These are phyloP conservation scores for Baccha elongata DNA, from an alignment of 2,888 invertebrate genomes.

Conservation along the genomic window DNA sequence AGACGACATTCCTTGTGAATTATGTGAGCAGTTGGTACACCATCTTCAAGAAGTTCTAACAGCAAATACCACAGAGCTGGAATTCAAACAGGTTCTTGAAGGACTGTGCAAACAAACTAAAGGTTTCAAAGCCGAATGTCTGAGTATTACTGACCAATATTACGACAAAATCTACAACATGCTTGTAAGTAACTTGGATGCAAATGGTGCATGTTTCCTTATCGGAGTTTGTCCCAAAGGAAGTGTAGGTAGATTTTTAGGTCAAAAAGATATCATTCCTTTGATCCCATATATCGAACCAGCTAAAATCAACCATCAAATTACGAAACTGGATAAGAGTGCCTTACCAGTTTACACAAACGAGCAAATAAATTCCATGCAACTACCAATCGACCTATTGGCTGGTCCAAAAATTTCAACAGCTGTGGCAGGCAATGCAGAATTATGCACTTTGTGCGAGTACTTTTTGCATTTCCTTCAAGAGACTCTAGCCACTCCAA, in stretches of 20 bases:
- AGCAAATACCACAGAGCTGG: conserved; percentile 92
- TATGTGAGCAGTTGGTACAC: conserved; percentile 91
- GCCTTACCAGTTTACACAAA: conserved; percentile 79
- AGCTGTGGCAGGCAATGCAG: conserved; percentile 81
- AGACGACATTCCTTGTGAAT: conserved; percentile 90
- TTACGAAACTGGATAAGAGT: conserved; percentile 78
- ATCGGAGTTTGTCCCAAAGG: conserved; percentile 83
- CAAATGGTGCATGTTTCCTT: conserved; percentile 87
- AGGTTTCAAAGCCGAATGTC: conserved; percentile 89
- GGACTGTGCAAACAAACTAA: conserved; percentile 92
- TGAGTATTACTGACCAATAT: conserved; percentile 90
- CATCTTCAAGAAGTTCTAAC: conserved; percentile 91
- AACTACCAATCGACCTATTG: conserved; percentile 83
- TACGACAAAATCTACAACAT: conserved; percentile 88
- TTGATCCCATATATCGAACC: conserved; percentile 84
- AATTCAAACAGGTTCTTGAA: conserved; percentile 90
- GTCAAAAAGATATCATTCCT: conserved; percentile 84
- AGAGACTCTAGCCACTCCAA: conserved; percentile 86
- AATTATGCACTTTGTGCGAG: conserved; percentile 90
- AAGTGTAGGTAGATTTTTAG: conserved; percentile 12
- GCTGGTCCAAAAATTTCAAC: conserved; percentile 81
- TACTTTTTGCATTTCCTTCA: conserved; percentile 92
- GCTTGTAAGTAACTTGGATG: conserved; percentile 87
- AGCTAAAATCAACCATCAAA: conserved; percentile 81
- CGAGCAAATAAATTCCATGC: conserved; percentile 80